These are phyloP conservation scores for Podarcis lilfordi DNA, from an alignment of 2,797 vertebrate genomes.

Conservation along the genomic window DNA sequence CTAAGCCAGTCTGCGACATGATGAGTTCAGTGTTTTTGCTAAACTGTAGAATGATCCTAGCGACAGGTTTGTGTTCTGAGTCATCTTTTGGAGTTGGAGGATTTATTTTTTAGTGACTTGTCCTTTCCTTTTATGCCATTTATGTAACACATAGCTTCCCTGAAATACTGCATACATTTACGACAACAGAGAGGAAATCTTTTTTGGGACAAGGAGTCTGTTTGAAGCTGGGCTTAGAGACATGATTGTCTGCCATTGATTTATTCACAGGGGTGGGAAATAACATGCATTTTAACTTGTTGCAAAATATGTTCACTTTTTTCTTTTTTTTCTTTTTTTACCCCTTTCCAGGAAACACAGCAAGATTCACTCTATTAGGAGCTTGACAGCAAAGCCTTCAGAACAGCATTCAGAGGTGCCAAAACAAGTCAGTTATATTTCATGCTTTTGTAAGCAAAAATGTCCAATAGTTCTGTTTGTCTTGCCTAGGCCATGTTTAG, in stretches of 20 bases:
- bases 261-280: constrained; percentile 10
- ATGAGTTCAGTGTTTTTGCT: constrained; percentile 8
- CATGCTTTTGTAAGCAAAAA: constrained; percentile 10
- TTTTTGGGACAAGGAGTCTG: constrained; percentile 27
- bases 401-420: constrained; percentile 89
- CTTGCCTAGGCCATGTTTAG: background rate
- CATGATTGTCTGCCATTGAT: constrained; percentile 32
- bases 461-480: background rate
- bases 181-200: constrained; percentile 2
- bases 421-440: constrained; percentile 87
- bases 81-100: constrained; percentile 18
- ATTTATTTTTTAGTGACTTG: constrained; percentile 32
- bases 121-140: constrained; percentile 22
- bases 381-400: constrained; percentile 84
- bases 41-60: background rate
- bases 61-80: constrained; percentile 23
- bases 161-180: background rate
- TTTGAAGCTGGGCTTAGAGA: constrained; percentile 30
- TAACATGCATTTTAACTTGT: constrained; percentile 17
- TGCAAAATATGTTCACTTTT: constrained; percentile 36
- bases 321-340: background rate
- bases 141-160: background rate
- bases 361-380: constrained; percentile 90
- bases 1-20: constrained; percentile 10
- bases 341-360: constrained; percentile 90